Base-by-base conservation (phyloP, 2,888 invertebrate genomes). In the Diachrysia chrysitis region DNA sequence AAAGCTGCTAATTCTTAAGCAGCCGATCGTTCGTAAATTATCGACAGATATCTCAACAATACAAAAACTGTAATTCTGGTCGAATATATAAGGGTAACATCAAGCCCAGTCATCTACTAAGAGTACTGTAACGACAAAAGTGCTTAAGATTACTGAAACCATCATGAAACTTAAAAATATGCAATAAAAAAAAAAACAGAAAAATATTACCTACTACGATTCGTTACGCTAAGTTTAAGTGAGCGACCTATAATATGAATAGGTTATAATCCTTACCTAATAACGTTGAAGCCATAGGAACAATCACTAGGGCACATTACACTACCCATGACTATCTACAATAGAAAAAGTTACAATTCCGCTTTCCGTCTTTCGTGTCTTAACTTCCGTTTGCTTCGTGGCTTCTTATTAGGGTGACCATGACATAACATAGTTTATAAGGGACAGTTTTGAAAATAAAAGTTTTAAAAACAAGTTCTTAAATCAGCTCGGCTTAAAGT, bases 311-410 rank as follows among this genome's bases (percentile, higher is more conserved):
- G 71, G 68, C 70, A 73, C 32, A 10, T 32, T 32, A 32, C 32
- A 32, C 56, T 58, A 62, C 71, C 70, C 69, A 71, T 74, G 81
- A 79, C 73, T 73, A 69, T 69, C 56, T 74, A 76, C 83, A 88
- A 89, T 91, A 91, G 90, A 89, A 91, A 73, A 92, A 88, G 90
- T 89, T 85, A 87, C 81, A 84, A 87, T 91, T 90, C 92, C 89
- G 87, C 90, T 88, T 89, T 86, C 87, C 89, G 88, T 89, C 90
- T 89, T 90, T 87, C 82, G 87, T 85, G 78, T 77, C 84, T 79
- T 81, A 83, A 87, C 89, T 89, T 92, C 91, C 92, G 90, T 88
- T 89, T 85, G 87, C 88, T 82, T 76, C 73, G 59, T 64, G 81
- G 82, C 82, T 82, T 82, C 86, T 84, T 83, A 66, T 19, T 82